Percentiles rank a stretch among this genome's conserved stretches.
Conservation (phyloP, 2,113 vertebrate species). For the Poicephalus meyeri region DNA sequence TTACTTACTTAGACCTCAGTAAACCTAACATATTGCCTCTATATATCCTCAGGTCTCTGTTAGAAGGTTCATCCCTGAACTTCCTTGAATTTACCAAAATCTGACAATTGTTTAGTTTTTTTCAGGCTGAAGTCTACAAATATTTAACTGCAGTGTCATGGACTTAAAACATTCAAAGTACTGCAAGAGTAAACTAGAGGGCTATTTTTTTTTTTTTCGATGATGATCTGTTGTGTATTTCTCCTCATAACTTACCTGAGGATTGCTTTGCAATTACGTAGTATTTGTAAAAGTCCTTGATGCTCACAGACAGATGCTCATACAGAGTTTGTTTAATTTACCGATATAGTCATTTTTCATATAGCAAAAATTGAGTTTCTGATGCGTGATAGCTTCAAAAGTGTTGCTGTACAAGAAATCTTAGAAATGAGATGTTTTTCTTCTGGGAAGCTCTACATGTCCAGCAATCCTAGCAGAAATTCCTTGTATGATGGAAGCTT, state of each 20-base stretch:
- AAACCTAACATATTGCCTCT: neutral
- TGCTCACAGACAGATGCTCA: neutral
- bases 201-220: neutral
- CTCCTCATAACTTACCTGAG: neutral
- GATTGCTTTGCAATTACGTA: neutral
- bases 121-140: neutral
- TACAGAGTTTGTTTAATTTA: neutral
- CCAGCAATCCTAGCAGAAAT: neutral
- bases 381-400: neutral
- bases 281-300: neutral
- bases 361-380: neutral
- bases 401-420: neutral
- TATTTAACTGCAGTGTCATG: neutral
- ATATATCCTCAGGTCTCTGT: neutral
- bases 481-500: neutral
- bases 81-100: neutral
- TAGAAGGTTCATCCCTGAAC: neutral
- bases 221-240: neutral
- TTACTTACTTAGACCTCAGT: neutral
- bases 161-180: neutral
- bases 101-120: constrained; percentile 13
- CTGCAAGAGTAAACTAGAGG: neutral
- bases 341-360: neutral
- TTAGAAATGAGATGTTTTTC: neutral
- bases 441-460: neutral